Conservation (phyloP, 2,113 vertebrate species). For the Martes martes region DNA sequence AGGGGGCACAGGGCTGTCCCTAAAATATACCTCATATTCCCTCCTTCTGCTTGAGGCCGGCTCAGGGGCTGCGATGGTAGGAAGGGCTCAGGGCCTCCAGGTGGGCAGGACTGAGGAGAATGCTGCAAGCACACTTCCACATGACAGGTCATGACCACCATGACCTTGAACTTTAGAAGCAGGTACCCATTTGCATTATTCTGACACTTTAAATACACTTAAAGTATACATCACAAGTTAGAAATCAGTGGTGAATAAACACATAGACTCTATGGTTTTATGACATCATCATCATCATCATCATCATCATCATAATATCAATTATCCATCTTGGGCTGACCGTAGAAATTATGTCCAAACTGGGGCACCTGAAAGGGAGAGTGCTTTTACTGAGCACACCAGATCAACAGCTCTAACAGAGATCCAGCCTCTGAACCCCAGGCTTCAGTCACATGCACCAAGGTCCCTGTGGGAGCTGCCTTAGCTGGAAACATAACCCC, state of each 20-base stretch:
- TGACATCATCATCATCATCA: neutral
- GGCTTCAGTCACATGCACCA: neutral
- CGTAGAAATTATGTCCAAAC: neutral
- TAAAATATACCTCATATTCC: neutral
- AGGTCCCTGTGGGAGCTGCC: too few relatives aligned
- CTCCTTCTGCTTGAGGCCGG: fast-evolving
- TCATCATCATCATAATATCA: neutral
- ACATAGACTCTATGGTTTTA: neutral
- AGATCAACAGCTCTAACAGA: neutral
- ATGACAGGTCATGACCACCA: neutral
- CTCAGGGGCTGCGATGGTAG: neutral
- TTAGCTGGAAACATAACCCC: neutral
- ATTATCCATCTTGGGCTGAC: too few relatives aligned
- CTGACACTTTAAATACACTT: neutral
- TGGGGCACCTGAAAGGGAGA: neutral
- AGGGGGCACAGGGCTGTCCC: neutral
- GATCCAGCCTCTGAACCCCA: neutral
- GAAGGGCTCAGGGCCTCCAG: neutral
- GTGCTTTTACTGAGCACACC: neutral
- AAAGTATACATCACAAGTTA: neutral
- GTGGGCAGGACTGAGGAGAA: too few relatives aligned
- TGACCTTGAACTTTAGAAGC: neutral
- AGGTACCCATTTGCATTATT: neutral
- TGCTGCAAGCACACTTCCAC: neutral
- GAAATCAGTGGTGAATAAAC: neutral